phyloP scores from a whole-genome alignment of 2,888 invertebrate genomes.

The Euzophera pinguis region DNA sequence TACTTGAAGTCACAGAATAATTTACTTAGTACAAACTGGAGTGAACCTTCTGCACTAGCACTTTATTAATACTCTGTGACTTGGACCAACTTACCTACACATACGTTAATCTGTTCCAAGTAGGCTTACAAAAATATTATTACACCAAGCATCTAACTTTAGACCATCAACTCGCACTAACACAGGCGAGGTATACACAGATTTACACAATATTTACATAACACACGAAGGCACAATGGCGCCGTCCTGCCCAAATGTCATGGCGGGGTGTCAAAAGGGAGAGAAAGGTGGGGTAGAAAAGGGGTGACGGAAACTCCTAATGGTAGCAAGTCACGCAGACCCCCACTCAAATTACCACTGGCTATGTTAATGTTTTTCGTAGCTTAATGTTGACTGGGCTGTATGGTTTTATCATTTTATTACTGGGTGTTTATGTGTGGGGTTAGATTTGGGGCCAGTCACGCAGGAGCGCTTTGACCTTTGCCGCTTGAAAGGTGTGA shows the following conservation, averaged over 20 bases:
- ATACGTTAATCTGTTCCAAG: too few relatives aligned
- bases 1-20: too few relatives aligned
- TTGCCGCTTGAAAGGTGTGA: conserved; percentile 1
- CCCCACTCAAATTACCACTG: conserved; percentile 47
- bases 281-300: conserved; percentile 24
- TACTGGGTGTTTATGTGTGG: conserved; percentile 11
- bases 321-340: conserved; percentile 66
- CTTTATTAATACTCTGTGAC: too few relatives aligned
- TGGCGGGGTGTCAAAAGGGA: conserved; percentile 30
- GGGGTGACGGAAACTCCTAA: conserved; percentile 59
- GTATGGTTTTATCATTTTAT: conserved; percentile 25
- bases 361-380: conserved; percentile 36
- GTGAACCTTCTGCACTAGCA: too few relatives aligned
- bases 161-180: background rate
- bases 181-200: conserved; percentile 2
- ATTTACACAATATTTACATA: conserved; percentile 20
- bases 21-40: too few relatives aligned
- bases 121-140: background rate
- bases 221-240: conserved; percentile 31
- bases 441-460: conserved; percentile 15
- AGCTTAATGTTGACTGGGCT: conserved; percentile 17
- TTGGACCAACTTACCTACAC: too few relatives aligned
- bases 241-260: conserved; percentile 47
- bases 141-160: background rate
- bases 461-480: conserved; percentile 14